Evolutionary conservation across 2,797 vertebrate genomes (phyloP).

Genomic region (Manis javanica): DNA sequence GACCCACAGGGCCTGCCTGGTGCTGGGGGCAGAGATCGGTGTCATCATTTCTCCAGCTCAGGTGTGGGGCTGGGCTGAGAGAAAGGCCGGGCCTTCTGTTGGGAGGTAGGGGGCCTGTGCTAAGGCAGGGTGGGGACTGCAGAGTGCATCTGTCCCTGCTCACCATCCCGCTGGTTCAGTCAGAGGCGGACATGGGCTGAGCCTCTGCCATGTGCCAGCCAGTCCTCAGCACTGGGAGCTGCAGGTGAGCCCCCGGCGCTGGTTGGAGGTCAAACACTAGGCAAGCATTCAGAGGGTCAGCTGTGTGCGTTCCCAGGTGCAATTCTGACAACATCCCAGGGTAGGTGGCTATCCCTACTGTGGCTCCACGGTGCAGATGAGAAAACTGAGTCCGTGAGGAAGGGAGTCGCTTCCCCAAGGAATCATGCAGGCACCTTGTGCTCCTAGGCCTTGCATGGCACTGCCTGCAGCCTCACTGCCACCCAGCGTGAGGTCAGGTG

Average conservation of each 20-base stretch:
- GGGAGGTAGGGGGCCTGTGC: neutral
- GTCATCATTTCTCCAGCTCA: neutral
- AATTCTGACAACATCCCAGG: neutral
- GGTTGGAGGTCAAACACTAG: too few species aligned
- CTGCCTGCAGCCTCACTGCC: neutral
- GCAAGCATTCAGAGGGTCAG: too few species aligned
- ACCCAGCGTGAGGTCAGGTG: neutral
- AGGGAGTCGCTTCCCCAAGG: neutral
- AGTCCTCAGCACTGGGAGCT: neutral
- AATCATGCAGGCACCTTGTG: neutral
- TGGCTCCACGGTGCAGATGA: neutral
- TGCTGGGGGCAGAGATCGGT: neutral
- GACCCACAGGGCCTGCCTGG: neutral
- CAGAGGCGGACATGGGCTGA: neutral
- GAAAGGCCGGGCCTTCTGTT: neutral
- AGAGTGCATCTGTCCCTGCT: too few species aligned
- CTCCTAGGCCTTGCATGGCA: accelerated
- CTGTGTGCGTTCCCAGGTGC: neutral
- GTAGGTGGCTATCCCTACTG: too few species aligned
- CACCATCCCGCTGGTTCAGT: too few species aligned
- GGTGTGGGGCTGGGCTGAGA: neutral
- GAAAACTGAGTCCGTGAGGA: neutral
- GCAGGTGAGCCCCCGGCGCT: too few species aligned
- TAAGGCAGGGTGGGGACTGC: accelerated
- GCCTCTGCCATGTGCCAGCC: neutral